Evolutionary conservation across 2,797 vertebrate species (phyloP).

Genomic region (Capromys pilorides): DNA sequence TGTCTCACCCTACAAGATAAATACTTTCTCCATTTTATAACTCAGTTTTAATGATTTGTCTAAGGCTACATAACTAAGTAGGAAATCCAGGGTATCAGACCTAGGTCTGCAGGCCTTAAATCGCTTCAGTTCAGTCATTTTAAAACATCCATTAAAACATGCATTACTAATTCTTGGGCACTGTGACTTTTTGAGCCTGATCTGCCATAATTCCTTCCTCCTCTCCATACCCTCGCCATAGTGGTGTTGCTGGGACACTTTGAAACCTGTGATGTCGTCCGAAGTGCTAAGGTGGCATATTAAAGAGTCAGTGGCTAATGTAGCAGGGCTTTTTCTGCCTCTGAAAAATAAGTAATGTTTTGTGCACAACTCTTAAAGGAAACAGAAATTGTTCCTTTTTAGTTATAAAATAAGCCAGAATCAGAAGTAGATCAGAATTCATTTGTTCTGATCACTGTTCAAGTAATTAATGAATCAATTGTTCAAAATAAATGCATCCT

Average conservation of each 20-base stretch:
- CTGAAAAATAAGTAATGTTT: conserved; percentile 55
- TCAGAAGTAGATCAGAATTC: conserved; percentile 66
- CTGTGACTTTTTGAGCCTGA: conserved; percentile 45
- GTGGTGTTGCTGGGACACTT: not conserved
- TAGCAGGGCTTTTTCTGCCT: conserved; percentile 43
- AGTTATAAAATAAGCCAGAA: conserved; percentile 53
- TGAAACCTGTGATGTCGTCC: not conserved
- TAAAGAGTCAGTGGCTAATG: conserved; percentile 45
- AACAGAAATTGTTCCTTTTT: conserved; percentile 58
- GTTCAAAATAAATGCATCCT: conserved; percentile 51
- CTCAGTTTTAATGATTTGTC: conserved; percentile 41
- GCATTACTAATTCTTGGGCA: conserved; percentile 36
- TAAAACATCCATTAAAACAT: conserved; percentile 51
- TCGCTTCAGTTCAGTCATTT: conserved; percentile 41
- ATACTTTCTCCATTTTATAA: conserved; percentile 59
- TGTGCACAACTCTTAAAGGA: conserved; percentile 58
- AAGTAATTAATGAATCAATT: conserved; percentile 58
- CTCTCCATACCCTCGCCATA: not conserved
- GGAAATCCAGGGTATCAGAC: not conserved
- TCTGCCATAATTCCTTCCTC: not conserved
- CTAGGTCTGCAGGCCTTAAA: not conserved
- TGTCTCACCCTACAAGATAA: conserved; percentile 27
- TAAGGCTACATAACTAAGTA: not conserved
- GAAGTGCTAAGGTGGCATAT: conserved; percentile 39
- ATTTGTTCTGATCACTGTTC: conserved; percentile 61